Evolutionary conservation across 2,113 vertebrate species (phyloP).

Genomic region (Forbesichthys papilliferus): DNA sequence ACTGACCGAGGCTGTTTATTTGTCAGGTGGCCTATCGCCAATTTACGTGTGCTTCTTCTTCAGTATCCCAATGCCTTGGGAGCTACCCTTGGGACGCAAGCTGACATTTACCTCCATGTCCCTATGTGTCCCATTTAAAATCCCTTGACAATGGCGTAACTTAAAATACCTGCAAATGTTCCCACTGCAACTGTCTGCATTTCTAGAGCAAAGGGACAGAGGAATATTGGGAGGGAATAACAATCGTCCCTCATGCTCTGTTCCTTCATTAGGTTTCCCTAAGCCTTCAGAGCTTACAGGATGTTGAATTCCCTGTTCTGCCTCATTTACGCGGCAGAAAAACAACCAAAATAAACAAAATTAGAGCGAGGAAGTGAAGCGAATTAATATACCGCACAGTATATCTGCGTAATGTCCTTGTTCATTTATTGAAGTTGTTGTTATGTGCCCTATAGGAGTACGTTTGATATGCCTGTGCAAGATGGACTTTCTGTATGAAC

Average conservation of each 20-base stretch:
- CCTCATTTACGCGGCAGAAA: conserved; percentile 11
- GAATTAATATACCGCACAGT: not conserved
- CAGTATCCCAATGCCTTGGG: conserved; percentile 49
- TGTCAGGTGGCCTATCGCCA: conserved; percentile 19
- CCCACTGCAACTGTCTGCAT: conserved; percentile 21
- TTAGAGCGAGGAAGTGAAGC: not conserved
- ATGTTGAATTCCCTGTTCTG: conserved; percentile 5
- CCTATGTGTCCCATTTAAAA: conserved; percentile 56
- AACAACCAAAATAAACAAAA: conserved; percentile 7
- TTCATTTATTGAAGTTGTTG: not conserved
- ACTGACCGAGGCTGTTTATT: not conserved
- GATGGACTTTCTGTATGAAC: conserved; percentile 31
- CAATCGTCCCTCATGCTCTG: conserved; percentile 16
- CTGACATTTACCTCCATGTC: conserved; percentile 66
- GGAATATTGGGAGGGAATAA: conserved; percentile 10
- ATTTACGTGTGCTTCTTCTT: conserved; percentile 31
- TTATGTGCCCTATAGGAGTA: not conserved
- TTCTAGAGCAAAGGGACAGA: not conserved
- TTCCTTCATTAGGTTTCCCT: conserved; percentile 33
- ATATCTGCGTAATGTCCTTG: not conserved
- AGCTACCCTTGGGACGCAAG: conserved; percentile 58
- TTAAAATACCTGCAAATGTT: conserved; percentile 66
- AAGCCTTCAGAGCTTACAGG: conserved; percentile 9
- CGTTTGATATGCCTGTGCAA: conserved; percentile 20
- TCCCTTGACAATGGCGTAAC: conserved; percentile 55